Base-by-base conservation (phyloP, 2,888 invertebrate species). In the Folsomia manolachei region DNA sequence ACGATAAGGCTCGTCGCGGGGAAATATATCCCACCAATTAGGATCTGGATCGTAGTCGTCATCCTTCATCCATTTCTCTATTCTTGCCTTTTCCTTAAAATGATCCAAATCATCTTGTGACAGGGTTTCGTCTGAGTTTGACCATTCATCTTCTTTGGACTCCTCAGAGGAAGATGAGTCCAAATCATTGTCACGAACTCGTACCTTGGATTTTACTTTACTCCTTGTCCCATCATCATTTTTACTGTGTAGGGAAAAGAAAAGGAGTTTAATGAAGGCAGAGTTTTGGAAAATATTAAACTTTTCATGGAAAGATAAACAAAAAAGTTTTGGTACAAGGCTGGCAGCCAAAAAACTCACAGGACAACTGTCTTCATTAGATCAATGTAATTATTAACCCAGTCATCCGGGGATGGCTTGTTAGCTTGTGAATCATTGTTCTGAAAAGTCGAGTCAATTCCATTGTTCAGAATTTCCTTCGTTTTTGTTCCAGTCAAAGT, bases 321-420 rank as follows among this genome's bases (percentile, higher is more conserved):
- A n/a, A n/a, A n/a, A n/a, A n/a, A n/a, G n/a, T n/a, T n/a, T n/a
- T n/a, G n/a, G n/a, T n/a, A n/a, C n/a, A n/a, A n/a, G n/a, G n/a
- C n/a, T n/a, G n/a, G n/a, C n/a, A n/a, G n/a, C n/a, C n/a, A n/a
- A n/a, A n/a, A n/a, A n/a, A n/a, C n/a, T 75, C 26, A 73, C 73
- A 71, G 68, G 51, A 70, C 67, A n/a, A 75, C 63, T 39, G 72
- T 66, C 63, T 72, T 66, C 53, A 77, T 67, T 19, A 75, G 63
- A 26, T 72, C 53, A 18, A 77, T 27, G 61, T 77, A 77, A 23
- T 75, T 71, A 69, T 71, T 68, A 60, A 76, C 70, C n/a, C 69
- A 39, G 27, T 61, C 72, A n/a, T 27, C 70, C 1, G 61, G 26
- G n/a, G n/a, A 9, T 39, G 39, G 4, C 7, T 39, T 39, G 39